These are phyloP conservation scores for Lophius piscatorius DNA, from an alignment of 2,113 vertebrate genomes.

Conservation along the genomic window DNA sequence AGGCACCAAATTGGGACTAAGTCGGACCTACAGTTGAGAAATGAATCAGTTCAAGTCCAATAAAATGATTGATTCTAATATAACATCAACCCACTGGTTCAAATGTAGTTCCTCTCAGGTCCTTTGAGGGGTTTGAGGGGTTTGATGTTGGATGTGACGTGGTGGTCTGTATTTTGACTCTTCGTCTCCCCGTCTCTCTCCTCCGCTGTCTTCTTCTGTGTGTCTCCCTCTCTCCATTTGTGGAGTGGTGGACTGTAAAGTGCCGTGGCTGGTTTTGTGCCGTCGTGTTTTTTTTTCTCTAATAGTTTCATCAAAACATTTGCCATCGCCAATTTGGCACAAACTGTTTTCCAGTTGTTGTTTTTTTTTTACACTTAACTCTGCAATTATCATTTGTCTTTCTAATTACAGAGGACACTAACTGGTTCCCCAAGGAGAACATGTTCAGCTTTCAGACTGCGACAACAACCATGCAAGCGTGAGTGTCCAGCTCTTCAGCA, in stretches of 20 bases:
- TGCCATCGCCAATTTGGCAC: background rate
- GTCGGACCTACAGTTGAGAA: no score
- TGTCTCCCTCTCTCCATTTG: constrained; percentile 78
- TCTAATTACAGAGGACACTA: constrained; percentile 87
- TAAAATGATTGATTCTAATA: no score
- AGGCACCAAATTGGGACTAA: no score
- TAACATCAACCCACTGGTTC: background rate
- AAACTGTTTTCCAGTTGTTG: background rate
- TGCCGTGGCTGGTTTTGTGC: constrained; percentile 62
- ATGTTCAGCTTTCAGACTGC: constrained; percentile 97
- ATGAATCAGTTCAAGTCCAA: no score
- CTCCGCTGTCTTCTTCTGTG: constrained; percentile 72
- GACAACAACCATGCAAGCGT: constrained; percentile 99
- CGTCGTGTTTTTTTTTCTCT: constrained; percentile 42
- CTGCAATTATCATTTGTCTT: constrained; percentile 21
- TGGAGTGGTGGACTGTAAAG: constrained; percentile 75
- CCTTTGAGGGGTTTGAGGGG: constrained; percentile 34
- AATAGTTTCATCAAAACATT: constrained; percentile 25
- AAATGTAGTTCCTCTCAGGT: constrained; percentile 62
- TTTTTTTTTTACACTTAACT: background rate
- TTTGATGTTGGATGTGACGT: constrained; percentile 75
- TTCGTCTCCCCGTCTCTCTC: constrained; percentile 65
- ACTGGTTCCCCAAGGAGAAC: constrained; percentile 98
- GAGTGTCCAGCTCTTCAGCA: constrained; percentile 73
- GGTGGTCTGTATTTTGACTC: constrained; percentile 75